Conservation (phyloP, 2,797 vertebrate genomes). For the Galagoides demidoff region DNA sequence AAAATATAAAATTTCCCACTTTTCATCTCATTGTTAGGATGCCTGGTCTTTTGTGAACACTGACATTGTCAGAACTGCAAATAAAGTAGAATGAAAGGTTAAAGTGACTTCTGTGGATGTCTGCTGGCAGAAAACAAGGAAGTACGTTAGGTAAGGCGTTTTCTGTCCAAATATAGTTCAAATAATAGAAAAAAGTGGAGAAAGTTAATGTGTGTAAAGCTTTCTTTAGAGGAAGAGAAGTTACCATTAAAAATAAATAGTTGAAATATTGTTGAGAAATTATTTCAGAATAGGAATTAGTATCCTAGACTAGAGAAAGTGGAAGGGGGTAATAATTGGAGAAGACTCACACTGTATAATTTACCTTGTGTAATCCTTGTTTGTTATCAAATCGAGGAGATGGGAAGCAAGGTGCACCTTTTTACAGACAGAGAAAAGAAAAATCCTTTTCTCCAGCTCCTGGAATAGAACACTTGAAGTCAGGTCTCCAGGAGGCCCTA, state of each 20-base stretch:
- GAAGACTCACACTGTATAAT: background rate
- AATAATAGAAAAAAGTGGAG: background rate
- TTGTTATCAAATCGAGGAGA: background rate
- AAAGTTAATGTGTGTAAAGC: background rate
- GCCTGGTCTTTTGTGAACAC: background rate
- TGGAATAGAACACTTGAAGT: background rate
- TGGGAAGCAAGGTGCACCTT: background rate
- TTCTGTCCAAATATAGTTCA: background rate
- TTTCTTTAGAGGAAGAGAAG: slow-evolving; percentile 29
- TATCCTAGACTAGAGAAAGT: too few species aligned
- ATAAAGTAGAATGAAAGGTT: background rate
- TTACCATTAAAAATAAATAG: background rate
- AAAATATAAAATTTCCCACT: background rate
- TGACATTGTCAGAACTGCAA: background rate
- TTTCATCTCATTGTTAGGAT: background rate
- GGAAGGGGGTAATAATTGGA: background rate
- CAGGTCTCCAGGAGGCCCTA: background rate
- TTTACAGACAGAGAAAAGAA: slow-evolving; percentile 27
- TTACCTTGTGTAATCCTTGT: background rate
- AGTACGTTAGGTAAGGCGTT: background rate
- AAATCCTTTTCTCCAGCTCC: slow-evolving; percentile 20
- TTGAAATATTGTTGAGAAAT: background rate
- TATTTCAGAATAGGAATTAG: background rate
- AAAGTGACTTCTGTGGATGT: background rate
- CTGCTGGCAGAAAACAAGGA: slow-evolving; percentile 25